phyloP scores from a whole-genome alignment of 2,888 invertebrate species.

The Hemaris fuciformis region DNA sequence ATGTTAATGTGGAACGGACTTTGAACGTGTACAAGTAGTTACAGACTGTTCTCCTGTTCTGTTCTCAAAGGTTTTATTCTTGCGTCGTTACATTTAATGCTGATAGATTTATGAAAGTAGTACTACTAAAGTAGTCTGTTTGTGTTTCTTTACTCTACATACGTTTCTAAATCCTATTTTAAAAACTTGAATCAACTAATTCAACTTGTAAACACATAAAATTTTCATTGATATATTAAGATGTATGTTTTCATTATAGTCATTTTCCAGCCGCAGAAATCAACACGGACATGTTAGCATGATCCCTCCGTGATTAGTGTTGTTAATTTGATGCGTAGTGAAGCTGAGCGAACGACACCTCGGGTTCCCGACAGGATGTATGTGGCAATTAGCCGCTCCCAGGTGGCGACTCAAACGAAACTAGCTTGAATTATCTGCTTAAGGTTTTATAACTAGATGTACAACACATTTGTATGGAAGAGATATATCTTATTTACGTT shows the following conservation, averaged over 20 bases:
- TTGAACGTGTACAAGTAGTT: not conserved
- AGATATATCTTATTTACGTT: not conserved
- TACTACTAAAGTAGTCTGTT: no score
- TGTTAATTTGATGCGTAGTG: constrained; percentile 44
- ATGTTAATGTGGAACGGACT: not conserved
- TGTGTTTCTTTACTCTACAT: no score
- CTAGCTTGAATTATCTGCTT: constrained; percentile 72
- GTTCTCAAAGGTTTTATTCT: not conserved
- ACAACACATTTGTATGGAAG: constrained; percentile 14
- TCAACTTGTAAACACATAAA: not conserved
- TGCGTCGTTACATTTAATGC: not conserved
- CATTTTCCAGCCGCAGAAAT: not conserved
- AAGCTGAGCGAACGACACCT: constrained; percentile 36
- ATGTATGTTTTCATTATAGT: no score
- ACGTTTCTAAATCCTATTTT: no score
- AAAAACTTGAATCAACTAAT: no score
- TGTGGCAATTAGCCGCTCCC: constrained; percentile 68
- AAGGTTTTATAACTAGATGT: constrained; percentile 51
- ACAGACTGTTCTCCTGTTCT: not conserved
- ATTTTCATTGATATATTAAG: no score
- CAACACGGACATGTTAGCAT: not conserved
- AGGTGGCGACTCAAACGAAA: constrained; percentile 68
- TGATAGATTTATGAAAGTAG: no score
- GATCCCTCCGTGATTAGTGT: constrained; percentile 33
- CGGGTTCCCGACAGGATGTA: constrained; percentile 42